Evolutionary conservation across 2,797 vertebrate genomes (phyloP), one percentile per base, ranked within the genome.

Genomic region (Chromis chromis): DNA sequence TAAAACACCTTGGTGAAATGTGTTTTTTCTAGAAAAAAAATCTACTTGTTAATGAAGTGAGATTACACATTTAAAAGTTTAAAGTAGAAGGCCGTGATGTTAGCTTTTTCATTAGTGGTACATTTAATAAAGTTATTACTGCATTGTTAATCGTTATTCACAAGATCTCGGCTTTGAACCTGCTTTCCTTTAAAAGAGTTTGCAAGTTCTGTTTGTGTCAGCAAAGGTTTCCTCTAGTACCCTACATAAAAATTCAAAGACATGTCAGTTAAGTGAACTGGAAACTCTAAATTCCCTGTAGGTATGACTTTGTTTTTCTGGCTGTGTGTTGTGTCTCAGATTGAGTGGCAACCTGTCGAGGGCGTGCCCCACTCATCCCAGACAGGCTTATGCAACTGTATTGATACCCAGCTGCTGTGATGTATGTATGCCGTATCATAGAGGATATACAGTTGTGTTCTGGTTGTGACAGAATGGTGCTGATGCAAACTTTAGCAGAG

Each of bases 241-340:
- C 14, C 36, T 4, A 16, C 14, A 22, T 67, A 10, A 66, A 49
- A 73, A 46, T 75, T 74, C 52, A 82, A 84, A 86, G 74, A 79
- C 60, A 76, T 78, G 70, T 54, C 52, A 78, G 82, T 70, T 74
- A 81, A 73, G 76, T 75, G 70, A 81, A 81, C 76, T 85, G 76
- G 79, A 85, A 89, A 83, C 65, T 70, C 39, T 22, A 61, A 83
- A 87, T 82, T 84, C 86, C 83, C 80, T 59, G 57, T 54, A 81
- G 82, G 63, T 70, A 79, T 9, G 69, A 73, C 78, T 86, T 85
- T 83, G 68, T 84, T 86, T 86, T 79, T 68, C 68, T 72, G 54
- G 74, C 60, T 65, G 56, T 60, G 58, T 57, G 56, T 81, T 56
- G 65, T 57, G 54, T 61, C 27, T 46, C 68, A 81, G 75, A 75